phyloP scores from a whole-genome alignment of 64 coral and sea anemone genomes.

The Montipora sp. region DNA sequence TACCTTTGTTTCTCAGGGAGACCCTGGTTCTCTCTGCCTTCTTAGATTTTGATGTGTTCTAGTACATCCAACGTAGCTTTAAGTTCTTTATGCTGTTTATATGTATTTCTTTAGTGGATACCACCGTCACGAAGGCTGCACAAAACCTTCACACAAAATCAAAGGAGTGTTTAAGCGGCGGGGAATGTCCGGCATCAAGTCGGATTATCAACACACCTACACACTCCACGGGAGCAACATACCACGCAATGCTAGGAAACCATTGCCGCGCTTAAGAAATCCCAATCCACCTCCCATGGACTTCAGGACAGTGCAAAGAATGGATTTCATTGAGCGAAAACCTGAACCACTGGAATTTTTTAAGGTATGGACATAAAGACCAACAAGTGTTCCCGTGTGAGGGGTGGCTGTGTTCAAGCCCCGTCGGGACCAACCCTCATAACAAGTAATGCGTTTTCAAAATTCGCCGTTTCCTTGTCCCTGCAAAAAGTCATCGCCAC shows the following conservation, averaged over 20 bases:
- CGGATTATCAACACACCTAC: slow-evolving; percentile 89
- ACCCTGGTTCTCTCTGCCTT: too few species aligned
- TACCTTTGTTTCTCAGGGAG: too few species aligned
- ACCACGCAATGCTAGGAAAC: slow-evolving; percentile 67
- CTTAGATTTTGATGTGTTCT: too few species aligned
- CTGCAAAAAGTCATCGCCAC: too few species aligned
- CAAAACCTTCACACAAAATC: slow-evolving; percentile 72
- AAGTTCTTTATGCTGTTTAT: neutral
- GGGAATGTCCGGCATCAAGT: slow-evolving; percentile 62
- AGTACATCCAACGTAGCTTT: too few species aligned
- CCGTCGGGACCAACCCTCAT: too few species aligned
- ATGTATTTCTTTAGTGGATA: slow-evolving; percentile 55
- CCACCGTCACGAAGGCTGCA: slow-evolving; percentile 93
- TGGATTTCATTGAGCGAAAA: slow-evolving; percentile 74
- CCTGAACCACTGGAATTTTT: slow-evolving; percentile 61
- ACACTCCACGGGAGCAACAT: slow-evolving; percentile 42
- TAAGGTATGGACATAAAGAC: slow-evolving; percentile 56
- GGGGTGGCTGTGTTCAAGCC: too few species aligned
- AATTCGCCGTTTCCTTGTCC: too few species aligned
- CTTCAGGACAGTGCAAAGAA: slow-evolving; percentile 84
- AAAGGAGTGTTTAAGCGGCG: slow-evolving; percentile 82
- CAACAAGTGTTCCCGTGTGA: neutral
- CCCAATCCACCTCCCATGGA: slow-evolving; percentile 96
- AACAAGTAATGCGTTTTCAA: too few species aligned
- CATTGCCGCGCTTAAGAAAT: slow-evolving; percentile 86